Base-by-base conservation (phyloP, 2,113 vertebrate species). In the Cottus gobio region DNA sequence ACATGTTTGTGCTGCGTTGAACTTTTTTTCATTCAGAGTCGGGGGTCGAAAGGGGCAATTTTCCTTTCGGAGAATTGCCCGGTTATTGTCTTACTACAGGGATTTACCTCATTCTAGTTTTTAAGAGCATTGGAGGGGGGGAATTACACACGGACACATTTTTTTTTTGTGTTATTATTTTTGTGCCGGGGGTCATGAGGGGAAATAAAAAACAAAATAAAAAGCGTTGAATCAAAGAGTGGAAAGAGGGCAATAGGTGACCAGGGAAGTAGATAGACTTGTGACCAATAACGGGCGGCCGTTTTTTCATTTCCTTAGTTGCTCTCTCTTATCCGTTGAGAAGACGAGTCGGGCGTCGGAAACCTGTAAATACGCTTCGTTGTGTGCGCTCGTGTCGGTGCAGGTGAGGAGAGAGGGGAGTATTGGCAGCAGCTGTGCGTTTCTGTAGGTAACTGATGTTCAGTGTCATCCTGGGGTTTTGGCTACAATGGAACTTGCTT, bases 51-150 rank as follows among this genome's bases (percentile, higher is more conserved):
- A 73, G 39, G 83, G 58, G 52, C 30, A 12, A 5, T 44, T 50
- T 79, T 89, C 82, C 37, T 80, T 77, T 42, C 6, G 20, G 18
- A 81, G 81, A 54, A 76, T 87, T 66, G 78, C 80, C 54, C 75
- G 74, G 74, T 85, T 73, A 30, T 72, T 67, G 71, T 87, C 71
- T 70, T 78, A 84, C 84, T 75, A 82, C 80, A 69, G 80, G 79
- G 60, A 91, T 78, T 84, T 89, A 91, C 90, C 89, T 91, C 90
- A 88, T 88, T 82, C 73, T 84, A 52, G 71, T 90, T 82, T 71
- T 67, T 75, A 69, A 24, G 42, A 16, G 71, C 24, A 62, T 72
- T 64, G 36, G 34, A 5, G 34, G 42, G 13, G n/a, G 34, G 52
- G 37, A 71, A 24, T 63, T 61, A 39, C 24, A 82, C 50, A 73